Conservation (phyloP, 2,888 invertebrate species). For the Phoronis australis region DNA sequence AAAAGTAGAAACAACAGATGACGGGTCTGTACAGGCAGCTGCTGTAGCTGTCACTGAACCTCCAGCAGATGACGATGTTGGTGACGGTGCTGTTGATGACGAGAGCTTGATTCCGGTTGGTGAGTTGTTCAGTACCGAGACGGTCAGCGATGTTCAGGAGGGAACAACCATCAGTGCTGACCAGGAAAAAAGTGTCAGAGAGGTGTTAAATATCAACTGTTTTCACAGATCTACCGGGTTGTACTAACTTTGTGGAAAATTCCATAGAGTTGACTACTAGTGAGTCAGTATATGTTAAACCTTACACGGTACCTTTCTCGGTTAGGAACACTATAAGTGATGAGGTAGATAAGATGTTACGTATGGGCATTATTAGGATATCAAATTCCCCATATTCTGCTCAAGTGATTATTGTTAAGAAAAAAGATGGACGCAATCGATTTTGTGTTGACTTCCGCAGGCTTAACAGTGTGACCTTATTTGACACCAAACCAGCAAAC, state of each 20-base stretch:
- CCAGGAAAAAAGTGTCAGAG: too few relatives aligned
- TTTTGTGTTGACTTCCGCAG: conserved; percentile 19
- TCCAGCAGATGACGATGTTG: too few relatives aligned
- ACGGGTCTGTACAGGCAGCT: too few relatives aligned
- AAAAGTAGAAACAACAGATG: too few relatives aligned
- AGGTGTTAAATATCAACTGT: neutral
- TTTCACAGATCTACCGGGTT: conserved; percentile 5
- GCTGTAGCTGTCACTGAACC: too few relatives aligned
- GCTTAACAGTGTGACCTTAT: conserved; percentile 17
- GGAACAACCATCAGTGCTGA: too few relatives aligned
- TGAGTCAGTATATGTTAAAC: conserved; percentile 2
- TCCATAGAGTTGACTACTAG: conserved; percentile 2
- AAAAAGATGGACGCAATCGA: conserved; percentile 14
- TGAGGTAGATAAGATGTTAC: conserved; percentile 15
- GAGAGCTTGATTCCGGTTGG: too few relatives aligned
- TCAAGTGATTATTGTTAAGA: conserved; percentile 16
- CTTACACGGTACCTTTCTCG: conserved; percentile 14
- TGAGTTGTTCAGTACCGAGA: too few relatives aligned
- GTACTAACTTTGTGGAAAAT: conserved; percentile 3
- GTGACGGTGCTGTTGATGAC: too few relatives aligned
- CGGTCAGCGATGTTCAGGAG: too few relatives aligned
- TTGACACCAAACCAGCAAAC: conserved; percentile 21
- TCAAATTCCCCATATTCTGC: conserved; percentile 16
- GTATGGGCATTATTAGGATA: conserved; percentile 14
- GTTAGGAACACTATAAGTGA: conserved; percentile 8